A percentile compares a stretch with the other conserved stretches of the same genome.
Evolutionary conservation across 2,113 vertebrate species (phyloP).

Genomic region (Onychostruthus taczanowskii): DNA sequence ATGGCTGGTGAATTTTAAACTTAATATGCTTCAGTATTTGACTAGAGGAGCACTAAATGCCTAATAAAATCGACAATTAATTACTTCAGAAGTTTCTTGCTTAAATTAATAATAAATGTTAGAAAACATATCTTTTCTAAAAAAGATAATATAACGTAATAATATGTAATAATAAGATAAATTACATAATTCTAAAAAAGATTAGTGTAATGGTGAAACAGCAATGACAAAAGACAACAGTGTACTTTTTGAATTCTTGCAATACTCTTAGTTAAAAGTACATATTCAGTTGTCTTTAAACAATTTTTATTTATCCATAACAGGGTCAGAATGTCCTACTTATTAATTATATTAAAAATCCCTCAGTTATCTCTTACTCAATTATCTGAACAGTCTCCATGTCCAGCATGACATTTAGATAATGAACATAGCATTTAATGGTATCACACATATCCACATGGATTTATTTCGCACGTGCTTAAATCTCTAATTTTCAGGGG

Average conservation of each 20-base stretch:
- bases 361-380: constrained; percentile 2
- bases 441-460: neutral
- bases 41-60: neutral
- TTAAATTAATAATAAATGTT: neutral
- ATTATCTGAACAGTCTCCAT: constrained; percentile 3
- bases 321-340: neutral
- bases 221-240: neutral
- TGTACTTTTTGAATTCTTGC: neutral
- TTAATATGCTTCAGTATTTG: neutral
- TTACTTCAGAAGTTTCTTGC: neutral
- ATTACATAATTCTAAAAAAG: neutral
- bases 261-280: neutral
- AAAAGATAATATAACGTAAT: neutral
- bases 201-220: neutral
- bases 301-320: neutral
- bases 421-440: constrained; percentile 6
- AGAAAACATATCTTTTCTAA: neutral
- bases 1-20: neutral
- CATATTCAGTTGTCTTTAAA: neutral
- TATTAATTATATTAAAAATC: constrained; percentile 16
- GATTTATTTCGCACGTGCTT: neutral
- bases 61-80: neutral
- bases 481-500: neutral
- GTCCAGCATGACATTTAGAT: constrained; percentile 46
- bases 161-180: neutral